A percentile compares a stretch with the other conserved stretches of the same genome.
These are phyloP conservation scores for Apolygus lucorum DNA, from an alignment of 1,140 invertebrate genomes.

Conservation along the genomic window DNA sequence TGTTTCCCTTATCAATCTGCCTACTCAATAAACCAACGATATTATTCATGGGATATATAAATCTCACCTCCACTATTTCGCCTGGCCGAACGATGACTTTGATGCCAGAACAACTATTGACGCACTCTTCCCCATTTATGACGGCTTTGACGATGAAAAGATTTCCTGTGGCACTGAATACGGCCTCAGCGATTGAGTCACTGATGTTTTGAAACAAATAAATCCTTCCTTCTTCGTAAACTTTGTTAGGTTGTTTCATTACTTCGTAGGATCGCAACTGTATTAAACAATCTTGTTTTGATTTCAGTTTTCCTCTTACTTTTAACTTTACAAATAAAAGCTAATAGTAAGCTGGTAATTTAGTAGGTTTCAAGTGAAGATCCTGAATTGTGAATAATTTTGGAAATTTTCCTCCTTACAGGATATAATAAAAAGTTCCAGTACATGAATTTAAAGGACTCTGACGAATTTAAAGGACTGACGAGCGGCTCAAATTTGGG, in stretches of 20 bases:
- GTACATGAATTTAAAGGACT: neutral
- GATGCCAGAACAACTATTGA: neutral
- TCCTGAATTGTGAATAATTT: neutral
- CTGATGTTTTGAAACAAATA: constrained; percentile 13
- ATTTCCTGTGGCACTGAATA: neutral
- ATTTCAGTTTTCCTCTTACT: no score
- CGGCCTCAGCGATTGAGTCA: neutral
- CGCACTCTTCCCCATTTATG: neutral
- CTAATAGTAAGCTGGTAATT: no score
- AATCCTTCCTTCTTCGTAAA: neutral
- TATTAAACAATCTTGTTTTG: no score
- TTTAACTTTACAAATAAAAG: no score
- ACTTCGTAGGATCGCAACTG: no score
- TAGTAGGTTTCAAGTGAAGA: no score
- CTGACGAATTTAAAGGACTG: neutral
- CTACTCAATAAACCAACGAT: neutral
- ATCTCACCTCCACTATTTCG: neutral
- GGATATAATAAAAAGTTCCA: neutral
- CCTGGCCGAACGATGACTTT: neutral
- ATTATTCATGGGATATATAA: neutral
- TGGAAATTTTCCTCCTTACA: neutral
- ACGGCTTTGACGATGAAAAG: neutral
- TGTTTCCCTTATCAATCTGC: neutral
- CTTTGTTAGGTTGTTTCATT: neutral
- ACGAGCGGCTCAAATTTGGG: neutral